Percentiles rank a stretch among this genome's conserved stretches.
phyloP scores from a whole-genome alignment of 64 coral and sea anemone species.

The Stichodactyla helianthus region DNA sequence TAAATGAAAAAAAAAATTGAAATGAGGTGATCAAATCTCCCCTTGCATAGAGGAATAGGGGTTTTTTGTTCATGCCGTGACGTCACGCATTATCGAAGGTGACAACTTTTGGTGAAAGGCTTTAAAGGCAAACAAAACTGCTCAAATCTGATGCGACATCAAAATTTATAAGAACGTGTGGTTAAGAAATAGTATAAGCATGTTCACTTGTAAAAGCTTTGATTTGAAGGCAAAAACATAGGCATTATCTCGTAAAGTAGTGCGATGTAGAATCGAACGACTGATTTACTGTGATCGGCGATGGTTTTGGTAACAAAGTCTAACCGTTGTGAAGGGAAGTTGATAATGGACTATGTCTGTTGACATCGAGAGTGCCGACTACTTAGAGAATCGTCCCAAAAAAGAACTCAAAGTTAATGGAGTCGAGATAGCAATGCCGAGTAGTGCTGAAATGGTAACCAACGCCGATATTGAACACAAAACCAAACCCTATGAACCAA shows the following conservation, averaged over 20 bases:
- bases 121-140: neutral
- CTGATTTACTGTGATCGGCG: neutral
- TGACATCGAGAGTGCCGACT: neutral
- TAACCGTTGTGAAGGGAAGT: neutral
- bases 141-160: neutral
- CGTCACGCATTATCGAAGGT: conserved; percentile 1
- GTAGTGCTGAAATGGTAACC: no score
- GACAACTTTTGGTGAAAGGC: neutral
- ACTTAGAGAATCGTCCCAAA: neutral
- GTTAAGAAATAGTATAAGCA: neutral
- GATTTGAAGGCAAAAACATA: neutral
- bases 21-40: neutral
- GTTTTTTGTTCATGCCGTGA: neutral
- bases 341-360: neutral
- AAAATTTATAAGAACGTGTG: neutral
- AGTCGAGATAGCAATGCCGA: neutral
- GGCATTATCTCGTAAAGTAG: neutral
- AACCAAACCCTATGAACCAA: neutral
- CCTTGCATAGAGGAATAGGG: neutral
- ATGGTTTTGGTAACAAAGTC: neutral
- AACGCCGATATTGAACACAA: neutral
- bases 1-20: no score
- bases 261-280: neutral
- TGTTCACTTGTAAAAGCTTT: neutral
- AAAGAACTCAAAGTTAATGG: neutral